Evolutionary conservation across 2,113 vertebrate species (phyloP), one percentile per base, ranked within the genome.

Genomic region (Nothocercus julius): DNA sequence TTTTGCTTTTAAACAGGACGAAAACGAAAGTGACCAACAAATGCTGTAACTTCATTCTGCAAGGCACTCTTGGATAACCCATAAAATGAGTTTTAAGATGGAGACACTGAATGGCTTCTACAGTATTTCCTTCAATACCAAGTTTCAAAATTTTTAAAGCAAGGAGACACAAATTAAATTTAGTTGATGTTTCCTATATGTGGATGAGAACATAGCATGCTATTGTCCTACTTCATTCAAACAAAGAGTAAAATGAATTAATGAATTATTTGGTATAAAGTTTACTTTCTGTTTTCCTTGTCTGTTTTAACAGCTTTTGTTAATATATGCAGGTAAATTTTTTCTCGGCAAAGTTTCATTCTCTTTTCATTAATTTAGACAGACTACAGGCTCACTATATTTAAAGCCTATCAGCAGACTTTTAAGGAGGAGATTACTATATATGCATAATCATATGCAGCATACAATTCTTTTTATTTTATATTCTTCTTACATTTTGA

Each of bases 21-120:
- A 20, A 82, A 20, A 30, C 28, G 74, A n/a, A 83, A 21, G 19
- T 40, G 36, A 75, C 2, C 16, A 80, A 34, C 2, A 95, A 86
- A 84, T n/a, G 20, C 47, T 42, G 12, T 34, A 42, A 38, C 79
- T 85, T 30, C 11, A 2, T 56, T 63, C 32, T 72, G 38, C 9
- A 76, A 40, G 45, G 19, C 10, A 64, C n/a, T 17, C 0, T 0
- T 45, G 47, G 7, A 17, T 76, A 32, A 76, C 22, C 11, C 44
- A 61, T 68, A 7, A 73, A 91, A 64, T 9, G 30, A 22, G 67
- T 67, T 92, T 74, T 66, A 66, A 85, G 74, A 5, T 4, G 2
- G 68, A 66, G 87, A 30, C 49, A 40, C 42, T 68, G 24, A 62
- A 67, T 14, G 2, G 67, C 30, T 90, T 75, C 44, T 79, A 18